Conservation (phyloP, 2,797 vertebrate species). For the Cirrhinus mrigala region DNA sequence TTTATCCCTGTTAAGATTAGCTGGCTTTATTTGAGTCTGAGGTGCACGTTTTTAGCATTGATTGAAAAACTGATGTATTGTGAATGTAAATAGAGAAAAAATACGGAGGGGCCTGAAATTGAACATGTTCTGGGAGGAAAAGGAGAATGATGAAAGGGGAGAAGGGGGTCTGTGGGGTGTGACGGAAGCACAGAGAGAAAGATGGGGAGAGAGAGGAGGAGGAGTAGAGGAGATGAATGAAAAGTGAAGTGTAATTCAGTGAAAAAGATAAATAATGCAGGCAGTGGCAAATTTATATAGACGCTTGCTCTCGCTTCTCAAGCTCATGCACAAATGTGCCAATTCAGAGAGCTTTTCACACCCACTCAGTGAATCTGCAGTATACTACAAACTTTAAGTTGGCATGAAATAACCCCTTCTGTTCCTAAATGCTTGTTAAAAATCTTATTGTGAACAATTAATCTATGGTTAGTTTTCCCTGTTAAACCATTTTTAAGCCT, state of each 20-base stretch:
- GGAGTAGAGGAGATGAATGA: conserved; percentile 54
- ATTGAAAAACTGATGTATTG: conserved; percentile 54
- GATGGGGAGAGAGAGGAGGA: conserved; percentile 21
- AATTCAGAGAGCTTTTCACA: conserved; percentile 18
- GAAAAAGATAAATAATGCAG: conserved; percentile 52
- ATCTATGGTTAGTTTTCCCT: not conserved
- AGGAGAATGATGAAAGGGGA: conserved; percentile 43
- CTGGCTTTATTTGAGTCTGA: conserved; percentile 53
- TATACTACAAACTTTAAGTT: not conserved
- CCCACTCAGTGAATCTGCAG: not conserved
- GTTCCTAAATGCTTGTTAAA: not conserved
- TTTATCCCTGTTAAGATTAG: conserved; percentile 45
- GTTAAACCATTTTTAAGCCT: not conserved
- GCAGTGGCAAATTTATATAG: conserved; percentile 23
- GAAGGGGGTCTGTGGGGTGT: conserved; percentile 48
- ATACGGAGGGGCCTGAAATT: conserved; percentile 47
- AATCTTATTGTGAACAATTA: not conserved
- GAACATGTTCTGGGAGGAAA: conserved; percentile 45
- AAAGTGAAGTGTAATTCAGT: conserved; percentile 58
- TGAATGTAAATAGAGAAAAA: conserved; percentile 50
- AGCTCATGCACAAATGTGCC: conserved; percentile 23
- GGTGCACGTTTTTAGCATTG: conserved; percentile 34
- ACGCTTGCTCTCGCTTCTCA: not conserved
- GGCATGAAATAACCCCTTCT: not conserved
- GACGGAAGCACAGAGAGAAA: conserved; percentile 44